phyloP scores from a whole-genome alignment of 2,113 vertebrate species.

The Nannobrachium achirus region DNA sequence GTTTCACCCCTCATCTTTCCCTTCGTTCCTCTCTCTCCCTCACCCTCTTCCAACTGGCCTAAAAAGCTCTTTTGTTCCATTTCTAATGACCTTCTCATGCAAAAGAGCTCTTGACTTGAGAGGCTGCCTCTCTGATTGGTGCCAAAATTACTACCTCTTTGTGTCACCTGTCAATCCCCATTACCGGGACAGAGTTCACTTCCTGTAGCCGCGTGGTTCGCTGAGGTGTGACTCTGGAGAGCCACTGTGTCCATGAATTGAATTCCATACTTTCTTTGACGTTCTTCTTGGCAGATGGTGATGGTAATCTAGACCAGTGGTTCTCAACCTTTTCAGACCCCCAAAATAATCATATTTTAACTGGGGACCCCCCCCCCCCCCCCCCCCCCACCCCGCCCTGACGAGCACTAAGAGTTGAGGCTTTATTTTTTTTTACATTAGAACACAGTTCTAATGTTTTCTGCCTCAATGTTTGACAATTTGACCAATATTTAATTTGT shows the following conservation, averaged over 20 bases:
- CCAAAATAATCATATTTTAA: too few species aligned
- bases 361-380: too few species aligned
- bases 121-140: conserved; percentile 57
- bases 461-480: too few species aligned
- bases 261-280: conserved; percentile 10
- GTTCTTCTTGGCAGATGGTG: conserved; percentile 1
- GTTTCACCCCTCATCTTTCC: conserved; percentile 38
- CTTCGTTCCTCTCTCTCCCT: conserved; percentile 27
- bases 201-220: conserved; percentile 10
- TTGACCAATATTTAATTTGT: too few species aligned
- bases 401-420: too few species aligned
- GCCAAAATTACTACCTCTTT: conserved; percentile 65
- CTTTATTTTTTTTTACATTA: too few species aligned
- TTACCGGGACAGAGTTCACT: conserved; percentile 38
- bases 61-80: conserved; percentile 74
- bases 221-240: conserved; percentile 9
- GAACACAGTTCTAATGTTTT: too few species aligned
- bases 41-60: conserved; percentile 52
- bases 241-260: conserved; percentile 42
- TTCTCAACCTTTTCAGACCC: too few species aligned
- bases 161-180: conserved; percentile 50
- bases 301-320: too few species aligned
- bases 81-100: conserved; percentile 74
- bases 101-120: conserved; percentile 71
- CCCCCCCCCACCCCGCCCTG: too few species aligned